Percentiles rank a stretch among this genome's conserved stretches.
Conservation (phyloP, 2,888 invertebrate species). For the Polyploca ridens region DNA sequence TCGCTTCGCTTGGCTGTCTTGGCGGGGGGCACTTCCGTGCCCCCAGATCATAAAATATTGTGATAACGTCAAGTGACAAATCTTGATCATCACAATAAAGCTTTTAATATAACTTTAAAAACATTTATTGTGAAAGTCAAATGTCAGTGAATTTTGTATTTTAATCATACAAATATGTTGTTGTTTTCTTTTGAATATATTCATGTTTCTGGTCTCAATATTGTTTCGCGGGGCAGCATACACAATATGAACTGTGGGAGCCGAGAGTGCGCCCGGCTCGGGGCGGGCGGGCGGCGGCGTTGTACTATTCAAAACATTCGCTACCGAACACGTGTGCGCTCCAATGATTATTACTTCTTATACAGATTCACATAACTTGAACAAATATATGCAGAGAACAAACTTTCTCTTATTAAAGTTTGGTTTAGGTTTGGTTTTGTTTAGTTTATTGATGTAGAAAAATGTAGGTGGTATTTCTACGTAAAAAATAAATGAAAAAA, state of each 20-base stretch:
- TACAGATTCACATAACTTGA: constrained; percentile 39
- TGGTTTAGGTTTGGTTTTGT: not conserved
- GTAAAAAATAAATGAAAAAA: no score
- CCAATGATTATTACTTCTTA: constrained; percentile 76
- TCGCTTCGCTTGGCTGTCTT: no score
- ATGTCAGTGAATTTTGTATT: constrained; percentile 30
- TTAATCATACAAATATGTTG: constrained; percentile 50
- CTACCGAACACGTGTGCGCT: constrained; percentile 69
- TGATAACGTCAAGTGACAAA: no score
- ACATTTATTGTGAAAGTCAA: not conserved
- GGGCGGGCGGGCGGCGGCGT: constrained; percentile 20
- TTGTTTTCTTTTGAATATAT: constrained; percentile 65
- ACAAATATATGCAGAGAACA: constrained; percentile 19
- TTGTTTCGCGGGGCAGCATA: constrained; percentile 62
- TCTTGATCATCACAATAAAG: no score
- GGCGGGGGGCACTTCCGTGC: no score
- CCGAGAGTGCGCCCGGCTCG: constrained; percentile 12
- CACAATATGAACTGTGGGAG: constrained; percentile 54
- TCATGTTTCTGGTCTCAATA: constrained; percentile 67
- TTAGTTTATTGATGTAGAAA: not conserved
- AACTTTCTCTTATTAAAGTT: constrained; percentile 12
- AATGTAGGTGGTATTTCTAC: no score
- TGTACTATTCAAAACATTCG: constrained; percentile 63
- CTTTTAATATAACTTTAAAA: not conserved
- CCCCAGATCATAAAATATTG: no score